Conservation (phyloP, 2,888 invertebrate species). For the Melinaea menophilus region DNA sequence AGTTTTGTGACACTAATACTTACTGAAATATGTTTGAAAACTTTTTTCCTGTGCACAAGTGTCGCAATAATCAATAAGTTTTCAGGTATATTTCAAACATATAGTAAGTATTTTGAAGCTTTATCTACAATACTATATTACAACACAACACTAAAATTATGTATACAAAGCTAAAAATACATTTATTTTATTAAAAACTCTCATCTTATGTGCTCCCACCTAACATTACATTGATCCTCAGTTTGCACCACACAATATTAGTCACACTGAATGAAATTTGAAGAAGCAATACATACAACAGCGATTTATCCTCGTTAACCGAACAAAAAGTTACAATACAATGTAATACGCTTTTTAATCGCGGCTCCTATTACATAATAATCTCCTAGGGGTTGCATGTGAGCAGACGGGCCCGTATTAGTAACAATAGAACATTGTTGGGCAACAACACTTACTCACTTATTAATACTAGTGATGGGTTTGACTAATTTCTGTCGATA, state of each 20-base stretch:
- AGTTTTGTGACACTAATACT: too few species aligned
- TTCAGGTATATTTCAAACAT: too few species aligned
- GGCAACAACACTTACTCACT: conserved; percentile 60
- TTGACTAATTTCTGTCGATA: conserved; percentile 27
- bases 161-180: too few species aligned
- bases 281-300: conserved; percentile 37
- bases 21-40: too few species aligned
- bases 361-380: conserved; percentile 60
- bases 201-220: too few species aligned
- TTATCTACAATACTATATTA: too few species aligned
- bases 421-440: conserved; percentile 64
- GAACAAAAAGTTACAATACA: conserved; percentile 36
- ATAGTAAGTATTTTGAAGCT: too few species aligned
- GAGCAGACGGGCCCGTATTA: conserved; percentile 49
- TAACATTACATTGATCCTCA: too few species aligned
- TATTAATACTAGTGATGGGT: conserved; percentile 51
- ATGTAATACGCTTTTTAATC: conserved; percentile 55
- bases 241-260: conserved; percentile 10
- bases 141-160: too few species aligned
- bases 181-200: too few species aligned
- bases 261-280: conserved; percentile 42
- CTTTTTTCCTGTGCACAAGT: too few species aligned
- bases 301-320: conserved; percentile 56
- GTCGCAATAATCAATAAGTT: too few species aligned
- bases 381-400: conserved; percentile 58